Percentiles rank a stretch among this genome's conserved stretches.
Evolutionary conservation across 2,113 vertebrate species (phyloP).

Genomic region (Ciconia stormi): DNA sequence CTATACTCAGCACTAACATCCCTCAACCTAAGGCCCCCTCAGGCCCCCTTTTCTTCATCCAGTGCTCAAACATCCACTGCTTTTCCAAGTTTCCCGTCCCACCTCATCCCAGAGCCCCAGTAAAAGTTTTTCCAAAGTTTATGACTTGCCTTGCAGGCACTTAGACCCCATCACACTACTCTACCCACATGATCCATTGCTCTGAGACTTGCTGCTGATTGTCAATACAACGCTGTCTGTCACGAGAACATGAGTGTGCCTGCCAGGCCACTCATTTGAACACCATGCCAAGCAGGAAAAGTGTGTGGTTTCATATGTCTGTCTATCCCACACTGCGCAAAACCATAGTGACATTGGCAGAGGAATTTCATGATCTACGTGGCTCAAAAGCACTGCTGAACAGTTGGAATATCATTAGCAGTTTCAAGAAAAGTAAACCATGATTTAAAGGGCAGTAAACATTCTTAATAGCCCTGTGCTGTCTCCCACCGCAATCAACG

Average conservation of each 20-base stretch:
- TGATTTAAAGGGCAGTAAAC: neutral
- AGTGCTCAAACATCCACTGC: neutral
- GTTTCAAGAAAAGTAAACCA: neutral
- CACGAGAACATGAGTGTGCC: rapidly evolving
- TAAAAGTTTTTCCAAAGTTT: neutral
- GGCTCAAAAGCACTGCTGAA: neutral
- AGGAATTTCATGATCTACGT: neutral
- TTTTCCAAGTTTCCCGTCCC: neutral
- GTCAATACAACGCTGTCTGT: rapidly evolving
- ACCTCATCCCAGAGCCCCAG: neutral
- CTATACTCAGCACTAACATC: neutral
- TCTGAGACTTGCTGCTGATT: too few species aligned
- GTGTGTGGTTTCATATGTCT: rapidly evolving
- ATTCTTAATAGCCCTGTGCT: neutral
- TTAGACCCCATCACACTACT: neutral
- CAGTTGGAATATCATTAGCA: neutral
- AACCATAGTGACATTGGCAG: rapidly evolving
- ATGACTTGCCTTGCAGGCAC: neutral
- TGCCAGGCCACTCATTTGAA: neutral
- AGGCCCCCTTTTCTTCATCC: neutral
- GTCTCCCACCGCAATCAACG: neutral
- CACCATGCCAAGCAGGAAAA: neutral
- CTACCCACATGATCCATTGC: rapidly evolving
- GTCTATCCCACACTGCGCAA: neutral
- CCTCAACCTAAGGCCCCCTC: neutral